Evolutionary conservation across 2,797 vertebrate species (phyloP), one percentile per base, ranked within the genome.

Genomic region (Ispidina lecontei): DNA sequence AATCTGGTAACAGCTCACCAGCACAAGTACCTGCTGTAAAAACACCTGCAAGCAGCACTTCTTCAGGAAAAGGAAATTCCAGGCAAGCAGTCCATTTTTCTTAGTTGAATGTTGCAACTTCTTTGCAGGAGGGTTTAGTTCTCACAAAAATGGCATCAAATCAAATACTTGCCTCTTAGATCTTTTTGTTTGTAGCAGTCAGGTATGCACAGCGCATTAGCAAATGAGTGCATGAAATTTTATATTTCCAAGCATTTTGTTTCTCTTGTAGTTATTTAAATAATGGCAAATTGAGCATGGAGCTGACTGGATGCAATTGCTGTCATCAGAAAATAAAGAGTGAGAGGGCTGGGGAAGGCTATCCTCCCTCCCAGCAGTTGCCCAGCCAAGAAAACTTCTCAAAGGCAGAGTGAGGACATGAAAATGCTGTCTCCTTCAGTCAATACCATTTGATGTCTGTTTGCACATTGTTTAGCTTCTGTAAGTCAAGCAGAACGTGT

Each of bases 271-370:
- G 59, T 58, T 39, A 91, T 94, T 93, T 90, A 83, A 92, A 91
- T 94, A 92, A 92, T 76, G 77, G 37, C 78, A 95, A 96, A 95
- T 88, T 92, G 91, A 88, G 94, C 95, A 68, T 95, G 86, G 90
- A 92, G 51, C 74, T 68, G 73, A 47, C 80, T 89, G 79, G 58
- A 41, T 88, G 67, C 77, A 69, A 81, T 65, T 83, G 79, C 81
- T 93, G 67, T 71, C 78, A 71, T 88, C 72, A 81, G 55, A 43
- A 75, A 49, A 81, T 31, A 67, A 67, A 58, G 77, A 92, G 28
- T 44, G 41, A 87, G 92, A 44, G 81, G 52, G 70, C 35, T 86
- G 60, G 74, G 37, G 75, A 82, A 75, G 58, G n/a, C 54, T 74
- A 9, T 87, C 59, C 33, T 76, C 60, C 85, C 46, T 74, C 62